A percentile compares a stretch with the other conserved stretches of the same genome.
phyloP scores from a whole-genome alignment of 92 coral and sea anemone species.

The Porites divaricata region DNA sequence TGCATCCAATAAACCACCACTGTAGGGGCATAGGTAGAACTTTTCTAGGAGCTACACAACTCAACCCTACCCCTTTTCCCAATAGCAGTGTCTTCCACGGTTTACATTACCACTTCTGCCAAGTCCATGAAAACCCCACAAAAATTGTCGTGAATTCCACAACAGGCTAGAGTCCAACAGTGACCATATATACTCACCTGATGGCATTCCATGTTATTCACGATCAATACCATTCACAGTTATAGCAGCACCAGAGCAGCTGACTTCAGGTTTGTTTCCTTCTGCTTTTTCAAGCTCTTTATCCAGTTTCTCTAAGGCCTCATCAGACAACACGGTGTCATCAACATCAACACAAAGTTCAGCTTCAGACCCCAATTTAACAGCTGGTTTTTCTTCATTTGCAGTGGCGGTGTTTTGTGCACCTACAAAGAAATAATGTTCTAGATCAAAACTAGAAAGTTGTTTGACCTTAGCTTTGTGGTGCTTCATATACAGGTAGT shows the following conservation, averaged over 20 bases:
- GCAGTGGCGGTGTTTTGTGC: not conserved
- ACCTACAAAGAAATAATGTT: not conserved
- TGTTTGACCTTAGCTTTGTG: no score
- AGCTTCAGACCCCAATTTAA: not conserved
- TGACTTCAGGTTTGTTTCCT: not conserved
- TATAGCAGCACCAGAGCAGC: not conserved
- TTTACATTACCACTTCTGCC: no score
- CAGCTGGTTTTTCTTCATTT: not conserved
- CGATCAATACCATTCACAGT: not conserved
- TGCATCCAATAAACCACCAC: no score
- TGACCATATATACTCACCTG: not conserved
- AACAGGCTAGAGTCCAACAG: no score
- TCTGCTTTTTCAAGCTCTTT: conserved; percentile 35
- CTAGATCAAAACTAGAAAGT: no score
- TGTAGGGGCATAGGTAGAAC: no score
- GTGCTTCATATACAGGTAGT: no score
- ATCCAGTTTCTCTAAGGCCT: conserved; percentile 53
- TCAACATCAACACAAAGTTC: not conserved
- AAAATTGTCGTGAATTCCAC: no score
- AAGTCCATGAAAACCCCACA: no score
- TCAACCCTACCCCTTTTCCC: no score
- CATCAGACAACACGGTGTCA: conserved; percentile 37
- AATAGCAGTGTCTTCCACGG: no score
- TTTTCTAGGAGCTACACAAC: no score
- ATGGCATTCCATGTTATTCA: not conserved